These are phyloP conservation scores for Ambastaia sidthimunki DNA, from an alignment of 2,797 vertebrate species.

Conservation along the genomic window DNA sequence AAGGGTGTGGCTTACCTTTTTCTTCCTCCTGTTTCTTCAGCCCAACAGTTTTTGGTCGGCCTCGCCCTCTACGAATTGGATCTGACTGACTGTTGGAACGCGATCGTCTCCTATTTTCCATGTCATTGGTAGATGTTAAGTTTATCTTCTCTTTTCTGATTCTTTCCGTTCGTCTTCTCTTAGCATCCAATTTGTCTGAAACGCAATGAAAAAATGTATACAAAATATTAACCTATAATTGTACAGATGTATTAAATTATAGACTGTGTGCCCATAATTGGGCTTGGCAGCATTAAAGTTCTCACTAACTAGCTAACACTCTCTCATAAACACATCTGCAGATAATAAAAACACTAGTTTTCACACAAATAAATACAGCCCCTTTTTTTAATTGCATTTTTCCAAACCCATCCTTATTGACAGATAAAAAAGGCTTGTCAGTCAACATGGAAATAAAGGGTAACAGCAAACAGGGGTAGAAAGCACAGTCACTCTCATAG, in stretches of 20 bases:
- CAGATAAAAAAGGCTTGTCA: background rate
- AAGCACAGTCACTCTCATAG: slow-evolving; percentile 16
- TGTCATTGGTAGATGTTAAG: slow-evolving; percentile 84
- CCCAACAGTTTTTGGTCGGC: slow-evolving; percentile 89
- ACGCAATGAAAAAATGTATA: background rate
- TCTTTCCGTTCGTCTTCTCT: slow-evolving; percentile 92
- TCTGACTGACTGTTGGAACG: slow-evolving; percentile 94
- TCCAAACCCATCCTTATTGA: background rate
- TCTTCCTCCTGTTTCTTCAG: slow-evolving; percentile 95
- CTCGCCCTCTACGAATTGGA: slow-evolving; percentile 89
- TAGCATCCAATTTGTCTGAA: slow-evolving; percentile 90
- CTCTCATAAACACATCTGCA: background rate
- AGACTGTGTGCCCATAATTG: background rate
- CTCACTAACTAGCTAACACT: background rate
- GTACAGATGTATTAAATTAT: background rate
- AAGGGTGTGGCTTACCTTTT: slow-evolving; percentile 81
- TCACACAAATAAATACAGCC: background rate
- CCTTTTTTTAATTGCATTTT: background rate
- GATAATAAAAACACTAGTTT: background rate
- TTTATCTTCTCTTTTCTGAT: slow-evolving; percentile 91
- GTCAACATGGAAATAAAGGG: slow-evolving; percentile 9
- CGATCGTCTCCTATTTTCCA: slow-evolving; percentile 90
- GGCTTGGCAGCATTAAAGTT: background rate
- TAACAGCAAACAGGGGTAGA: background rate
- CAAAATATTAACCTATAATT: background rate